Conservation (phyloP, 30 jellyfish, hydroid and myxozoan genomes). For the Turritopsis rubra region DNA sequence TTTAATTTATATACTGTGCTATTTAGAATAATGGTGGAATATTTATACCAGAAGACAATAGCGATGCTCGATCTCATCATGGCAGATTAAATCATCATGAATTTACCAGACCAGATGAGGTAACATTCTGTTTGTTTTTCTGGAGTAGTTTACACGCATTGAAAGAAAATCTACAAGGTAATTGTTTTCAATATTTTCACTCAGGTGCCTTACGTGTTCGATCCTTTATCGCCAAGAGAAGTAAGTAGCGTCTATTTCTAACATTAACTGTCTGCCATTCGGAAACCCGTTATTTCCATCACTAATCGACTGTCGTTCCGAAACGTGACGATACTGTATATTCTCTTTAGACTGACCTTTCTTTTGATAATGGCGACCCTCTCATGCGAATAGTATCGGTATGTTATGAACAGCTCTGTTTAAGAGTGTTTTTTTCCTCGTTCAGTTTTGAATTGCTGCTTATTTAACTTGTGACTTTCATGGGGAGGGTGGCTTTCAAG, state of each 20-base stretch:
- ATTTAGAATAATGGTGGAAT: slow-evolving; percentile 67
- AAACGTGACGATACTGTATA: too few relatives aligned
- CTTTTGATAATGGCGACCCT: slow-evolving; percentile 9
- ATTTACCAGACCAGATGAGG: slow-evolving; percentile 52
- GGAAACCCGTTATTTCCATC: background rate
- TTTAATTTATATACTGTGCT: background rate
- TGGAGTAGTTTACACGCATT: too few relatives aligned
- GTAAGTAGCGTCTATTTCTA: slow-evolving; percentile 14
- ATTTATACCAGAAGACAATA: slow-evolving; percentile 65
- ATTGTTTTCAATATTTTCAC: background rate
- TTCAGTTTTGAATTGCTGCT: too few relatives aligned
- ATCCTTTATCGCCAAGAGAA: slow-evolving; percentile 60
- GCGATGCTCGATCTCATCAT: background rate
- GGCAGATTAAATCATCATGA: slow-evolving; percentile 42
- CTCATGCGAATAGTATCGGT: background rate
- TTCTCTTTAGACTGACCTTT: background rate
- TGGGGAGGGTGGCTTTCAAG: too few relatives aligned
- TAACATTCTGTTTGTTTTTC: background rate
- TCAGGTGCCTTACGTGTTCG: slow-evolving; percentile 39
- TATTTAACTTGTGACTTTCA: too few relatives aligned
- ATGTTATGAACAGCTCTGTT: background rate
- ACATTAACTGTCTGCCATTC: background rate
- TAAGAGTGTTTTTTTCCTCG: too few relatives aligned
- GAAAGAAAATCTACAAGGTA: too few relatives aligned
- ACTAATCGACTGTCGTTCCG: too few relatives aligned